Evolutionary conservation across 2,113 vertebrate genomes (phyloP), one percentile per base, ranked within the genome.

Genomic region (Centrocercus urophasianus): DNA sequence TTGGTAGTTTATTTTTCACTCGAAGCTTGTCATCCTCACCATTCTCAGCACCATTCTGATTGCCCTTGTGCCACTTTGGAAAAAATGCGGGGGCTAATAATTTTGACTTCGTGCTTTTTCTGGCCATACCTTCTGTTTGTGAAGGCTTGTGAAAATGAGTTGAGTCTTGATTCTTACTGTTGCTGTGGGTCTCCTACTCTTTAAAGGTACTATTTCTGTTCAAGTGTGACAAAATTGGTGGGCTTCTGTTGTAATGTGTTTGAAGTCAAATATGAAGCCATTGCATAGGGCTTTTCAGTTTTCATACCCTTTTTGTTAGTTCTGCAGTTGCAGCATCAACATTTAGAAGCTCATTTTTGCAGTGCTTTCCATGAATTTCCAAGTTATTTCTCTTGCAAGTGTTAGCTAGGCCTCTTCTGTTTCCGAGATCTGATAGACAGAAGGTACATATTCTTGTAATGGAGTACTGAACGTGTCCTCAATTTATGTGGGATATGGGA

Each of bases 331-430:
- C 80, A 40, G 27, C 11, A 6, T 6, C 12, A 64, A 24, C 60
- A 24, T 78, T 85, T 18, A 28, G 7, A 63, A 71, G 32, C 0
- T 0, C 63, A 5, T 28, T 3, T 2, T 9, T 5, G 5, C 10
- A 40, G 7, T 80, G 69, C 6, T 27, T 52, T 50, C 5, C 25
- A 15, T 45, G 34, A 19, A 40, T 59, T 89, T 43, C 36, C 20
- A n/a, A 54, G 17, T 45, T 48, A 48, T 60, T 84, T 84, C 22
- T 20, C 8, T 40, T 48, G 13, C 2, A 5, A 52, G 3, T 27
- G 9, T 63, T 63, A 64, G 32, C 50, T 45, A 75, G 43, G 21
- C 13, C 18, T 65, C 2, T 48, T 91, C 34, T 56, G 3, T 82
- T 86, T 82, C 10, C 22, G 52, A 52, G 66, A 63, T 63, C 5